These are phyloP conservation scores for Ridgeia piscesae DNA, from an alignment of 1,140 invertebrate genomes.

Conservation along the genomic window DNA sequence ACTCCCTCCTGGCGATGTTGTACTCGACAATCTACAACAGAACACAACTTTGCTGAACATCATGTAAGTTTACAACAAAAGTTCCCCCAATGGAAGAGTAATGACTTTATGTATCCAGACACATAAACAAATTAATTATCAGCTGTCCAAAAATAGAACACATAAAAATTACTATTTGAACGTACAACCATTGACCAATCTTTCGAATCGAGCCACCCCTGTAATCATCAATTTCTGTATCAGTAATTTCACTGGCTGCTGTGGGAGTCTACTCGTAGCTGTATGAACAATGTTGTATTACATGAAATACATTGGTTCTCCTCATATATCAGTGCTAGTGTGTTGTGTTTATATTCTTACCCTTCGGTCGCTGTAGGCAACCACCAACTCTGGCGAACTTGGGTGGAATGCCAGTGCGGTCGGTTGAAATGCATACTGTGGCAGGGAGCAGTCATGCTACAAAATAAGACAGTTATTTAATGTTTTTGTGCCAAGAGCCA, in stretches of 20 bases:
- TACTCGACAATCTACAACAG: constrained; percentile 40
- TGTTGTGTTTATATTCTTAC: constrained; percentile 27
- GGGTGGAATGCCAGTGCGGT: constrained; percentile 41
- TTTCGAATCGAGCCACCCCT: too few species aligned
- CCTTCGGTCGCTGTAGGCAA: constrained; percentile 40
- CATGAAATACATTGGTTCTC: neutral
- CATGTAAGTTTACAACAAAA: neutral
- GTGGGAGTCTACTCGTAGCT: too few species aligned
- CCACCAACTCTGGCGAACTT: constrained; percentile 29
- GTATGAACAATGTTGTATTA: too few species aligned
- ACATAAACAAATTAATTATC: too few species aligned
- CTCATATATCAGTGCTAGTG: neutral
- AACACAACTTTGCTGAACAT: neutral
- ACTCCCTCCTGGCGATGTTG: constrained; percentile 36
- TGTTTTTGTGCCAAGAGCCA: constrained; percentile 7
- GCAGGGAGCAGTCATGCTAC: constrained; percentile 35
- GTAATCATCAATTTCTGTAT: too few species aligned
- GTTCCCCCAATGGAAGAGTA: too few species aligned
- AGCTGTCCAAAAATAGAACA: too few species aligned
- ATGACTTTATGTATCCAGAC: too few species aligned
- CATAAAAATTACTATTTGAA: too few species aligned
- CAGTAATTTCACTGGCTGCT: too few species aligned
- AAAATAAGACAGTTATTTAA: constrained; percentile 23
- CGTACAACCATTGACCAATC: too few species aligned
- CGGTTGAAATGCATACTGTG: constrained; percentile 33